phyloP scores from a whole-genome alignment of 2,797 vertebrate genomes.

The Kryptopterus vitreolus region DNA sequence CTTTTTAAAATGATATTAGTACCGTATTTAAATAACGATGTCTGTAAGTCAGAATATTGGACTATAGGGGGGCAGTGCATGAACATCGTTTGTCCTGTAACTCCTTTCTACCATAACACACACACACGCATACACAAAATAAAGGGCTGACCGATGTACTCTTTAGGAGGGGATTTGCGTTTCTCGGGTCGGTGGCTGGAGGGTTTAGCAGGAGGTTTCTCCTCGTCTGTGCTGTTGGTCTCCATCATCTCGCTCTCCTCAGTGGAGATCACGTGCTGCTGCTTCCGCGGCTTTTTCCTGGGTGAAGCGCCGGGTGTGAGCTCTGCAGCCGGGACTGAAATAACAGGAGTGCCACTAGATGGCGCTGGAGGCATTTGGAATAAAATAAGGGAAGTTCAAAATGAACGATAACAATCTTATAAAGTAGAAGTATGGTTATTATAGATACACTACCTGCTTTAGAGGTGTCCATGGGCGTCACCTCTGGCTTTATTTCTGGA shows the following conservation, averaged over 20 bases:
- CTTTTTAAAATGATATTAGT: no score
- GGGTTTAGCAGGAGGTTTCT: conserved; percentile 84
- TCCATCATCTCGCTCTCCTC: conserved; percentile 99
- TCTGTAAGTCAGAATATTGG: no score
- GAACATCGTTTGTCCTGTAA: no score
- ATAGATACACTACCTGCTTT: conserved; percentile 65
- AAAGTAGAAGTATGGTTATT: neutral
- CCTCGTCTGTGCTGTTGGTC: conserved; percentile 96
- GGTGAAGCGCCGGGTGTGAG: conserved; percentile 91
- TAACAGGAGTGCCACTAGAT: conserved; percentile 66
- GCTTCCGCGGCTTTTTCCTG: conserved; percentile 95
- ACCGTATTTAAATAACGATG: no score
- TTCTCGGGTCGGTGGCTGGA: conserved; percentile 86
- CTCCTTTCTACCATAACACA: neutral
- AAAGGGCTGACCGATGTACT: conserved; percentile 86
- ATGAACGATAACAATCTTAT: no score
- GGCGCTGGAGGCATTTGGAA: conserved; percentile 31
- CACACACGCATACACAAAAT: neutral
- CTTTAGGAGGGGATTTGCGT: conserved; percentile 91
- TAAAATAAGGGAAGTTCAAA: neutral
- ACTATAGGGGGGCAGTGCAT: no score
- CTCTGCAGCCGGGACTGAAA: conserved; percentile 80
- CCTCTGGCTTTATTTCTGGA: conserved; percentile 90
- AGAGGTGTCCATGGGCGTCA: conserved; percentile 84
- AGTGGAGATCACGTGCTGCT: conserved; percentile 96